These are phyloP conservation scores for Notodonta dromedarius DNA, from an alignment of 2,888 invertebrate species.

Conservation along the genomic window DNA sequence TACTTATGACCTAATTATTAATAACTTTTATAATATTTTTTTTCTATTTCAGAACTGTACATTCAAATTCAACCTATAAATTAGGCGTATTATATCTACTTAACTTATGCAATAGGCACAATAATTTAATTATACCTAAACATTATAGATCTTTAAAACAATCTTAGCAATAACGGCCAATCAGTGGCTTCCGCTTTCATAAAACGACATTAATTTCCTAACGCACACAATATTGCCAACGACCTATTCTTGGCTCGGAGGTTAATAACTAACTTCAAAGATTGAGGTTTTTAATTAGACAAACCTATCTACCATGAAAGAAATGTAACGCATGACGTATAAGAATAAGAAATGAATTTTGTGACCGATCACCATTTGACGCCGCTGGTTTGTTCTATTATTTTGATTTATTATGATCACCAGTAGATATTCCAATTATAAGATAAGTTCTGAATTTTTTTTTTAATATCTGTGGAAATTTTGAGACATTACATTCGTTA, in stretches of 20 bases:
- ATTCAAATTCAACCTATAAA: conserved; percentile 33
- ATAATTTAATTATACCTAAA: conserved; percentile 35
- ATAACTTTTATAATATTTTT: not conserved
- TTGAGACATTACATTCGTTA: too few relatives aligned
- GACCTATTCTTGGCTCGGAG: not conserved
- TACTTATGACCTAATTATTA: too few relatives aligned
- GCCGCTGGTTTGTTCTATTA: too few relatives aligned
- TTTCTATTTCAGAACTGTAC: conserved; percentile 43
- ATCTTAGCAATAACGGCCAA: conserved; percentile 22
- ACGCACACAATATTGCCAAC: not conserved
- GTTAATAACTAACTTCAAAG: not conserved
- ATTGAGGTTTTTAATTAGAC: conserved; percentile 1
- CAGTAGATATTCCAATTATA: too few relatives aligned
- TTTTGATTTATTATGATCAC: too few relatives aligned
- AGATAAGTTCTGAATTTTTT: too few relatives aligned
- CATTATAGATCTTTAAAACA: conserved; percentile 26
- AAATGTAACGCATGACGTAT: not conserved
- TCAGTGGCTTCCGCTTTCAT: conserved; percentile 5
- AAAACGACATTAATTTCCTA: not conserved
- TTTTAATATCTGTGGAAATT: too few relatives aligned
- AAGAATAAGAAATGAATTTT: too few relatives aligned
- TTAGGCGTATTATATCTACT: conserved; percentile 28
- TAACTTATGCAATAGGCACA: conserved; percentile 31
- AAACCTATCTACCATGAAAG: not conserved
- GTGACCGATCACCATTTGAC: too few relatives aligned